Percentiles rank a stretch among this genome's conserved stretches.
Conservation (phyloP, 2,113 vertebrate genomes). For the Petromus typicus region DNA sequence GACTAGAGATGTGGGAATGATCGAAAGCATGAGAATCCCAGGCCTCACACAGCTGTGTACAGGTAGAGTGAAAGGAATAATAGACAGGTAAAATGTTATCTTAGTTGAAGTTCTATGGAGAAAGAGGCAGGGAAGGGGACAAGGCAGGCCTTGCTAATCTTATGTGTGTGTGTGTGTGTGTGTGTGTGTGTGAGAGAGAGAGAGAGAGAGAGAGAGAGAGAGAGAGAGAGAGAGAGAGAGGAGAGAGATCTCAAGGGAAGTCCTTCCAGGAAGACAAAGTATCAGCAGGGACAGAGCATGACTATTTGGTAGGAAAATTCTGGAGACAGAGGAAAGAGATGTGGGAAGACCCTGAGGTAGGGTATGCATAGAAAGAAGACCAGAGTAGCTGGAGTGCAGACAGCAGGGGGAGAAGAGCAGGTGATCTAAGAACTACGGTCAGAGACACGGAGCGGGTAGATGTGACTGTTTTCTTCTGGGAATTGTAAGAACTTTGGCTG, state of each 20-base stretch:
- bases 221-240: too few species aligned
- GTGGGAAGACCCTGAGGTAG: background rate
- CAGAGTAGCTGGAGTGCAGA: fast-evolving
- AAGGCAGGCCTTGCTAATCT: fast-evolving
- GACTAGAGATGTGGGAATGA: background rate
- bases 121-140: background rate
- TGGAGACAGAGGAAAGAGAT: background rate
- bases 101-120: background rate
- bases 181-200: too few species aligned
- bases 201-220: too few species aligned
- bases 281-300: background rate
- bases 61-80: too few species aligned
- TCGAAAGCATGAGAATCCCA: background rate
- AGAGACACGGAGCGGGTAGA: fast-evolving
- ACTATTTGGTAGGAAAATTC: background rate
- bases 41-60: background rate
- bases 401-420: background rate
- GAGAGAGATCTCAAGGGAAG: background rate
- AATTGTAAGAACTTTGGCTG: background rate
- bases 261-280: background rate
- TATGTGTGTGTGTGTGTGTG: background rate
- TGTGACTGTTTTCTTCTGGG: fast-evolving
- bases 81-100: too few species aligned
- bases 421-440: fast-evolving
- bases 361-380: too few species aligned